Conservation (phyloP, 1,140 invertebrate genomes). For the Achatina immaculata region DNA sequence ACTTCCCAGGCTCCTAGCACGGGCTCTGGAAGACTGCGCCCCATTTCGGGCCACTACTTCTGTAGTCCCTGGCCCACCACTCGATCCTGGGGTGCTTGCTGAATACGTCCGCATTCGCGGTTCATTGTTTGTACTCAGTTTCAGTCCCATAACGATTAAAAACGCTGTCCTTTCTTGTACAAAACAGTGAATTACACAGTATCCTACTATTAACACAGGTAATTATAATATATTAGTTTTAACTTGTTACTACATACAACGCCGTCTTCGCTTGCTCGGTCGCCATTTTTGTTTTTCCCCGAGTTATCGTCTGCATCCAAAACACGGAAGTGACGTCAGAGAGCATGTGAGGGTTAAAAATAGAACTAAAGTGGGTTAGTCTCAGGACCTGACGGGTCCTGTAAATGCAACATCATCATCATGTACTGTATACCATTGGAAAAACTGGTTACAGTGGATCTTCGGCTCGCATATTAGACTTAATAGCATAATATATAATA, state of each 20-base stretch:
- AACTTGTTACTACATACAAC: not conserved
- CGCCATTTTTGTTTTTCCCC: slow-evolving; percentile 66
- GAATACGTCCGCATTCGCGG: slow-evolving; percentile 63
- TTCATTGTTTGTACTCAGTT: slow-evolving; percentile 61
- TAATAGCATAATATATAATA: too few species aligned
- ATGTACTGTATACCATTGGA: too few species aligned
- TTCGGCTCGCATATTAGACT: too few species aligned
- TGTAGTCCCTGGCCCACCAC: slow-evolving; percentile 34
- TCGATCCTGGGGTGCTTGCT: slow-evolving; percentile 57
- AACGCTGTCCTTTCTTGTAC: not conserved
- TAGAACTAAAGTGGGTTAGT: not conserved
- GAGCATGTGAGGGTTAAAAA: slow-evolving; percentile 33
- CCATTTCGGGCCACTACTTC: slow-evolving; percentile 9
- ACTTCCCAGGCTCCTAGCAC: slow-evolving; percentile 61
- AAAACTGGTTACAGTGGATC: too few species aligned
- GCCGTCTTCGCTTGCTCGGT: not conserved
- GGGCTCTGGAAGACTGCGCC: slow-evolving; percentile 42
- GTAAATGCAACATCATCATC: too few species aligned
- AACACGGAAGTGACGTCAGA: slow-evolving; percentile 59
- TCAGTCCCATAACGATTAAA: slow-evolving; percentile 54
- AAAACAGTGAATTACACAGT: not conserved
- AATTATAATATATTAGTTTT: too few species aligned
- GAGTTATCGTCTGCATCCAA: slow-evolving; percentile 65
- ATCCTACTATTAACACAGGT: too few species aligned
- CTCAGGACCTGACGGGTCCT: too few species aligned